A percentile compares a stretch with the other conserved stretches of the same genome.
These are phyloP conservation scores for Salpingus planirostris DNA, from an alignment of 2,888 invertebrate genomes.

Conservation along the genomic window DNA sequence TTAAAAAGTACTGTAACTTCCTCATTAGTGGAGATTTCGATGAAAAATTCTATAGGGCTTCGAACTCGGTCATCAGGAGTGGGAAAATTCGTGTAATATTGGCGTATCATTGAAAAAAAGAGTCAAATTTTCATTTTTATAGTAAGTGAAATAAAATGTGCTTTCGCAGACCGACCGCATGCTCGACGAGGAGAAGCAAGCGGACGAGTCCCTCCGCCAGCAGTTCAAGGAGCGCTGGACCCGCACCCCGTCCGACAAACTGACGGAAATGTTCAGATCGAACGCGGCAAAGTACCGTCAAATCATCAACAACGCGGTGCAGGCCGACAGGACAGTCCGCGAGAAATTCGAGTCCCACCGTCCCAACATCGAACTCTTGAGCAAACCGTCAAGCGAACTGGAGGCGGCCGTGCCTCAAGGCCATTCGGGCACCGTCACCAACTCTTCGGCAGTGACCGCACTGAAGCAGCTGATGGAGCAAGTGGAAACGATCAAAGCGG, in stretches of 20 bases:
- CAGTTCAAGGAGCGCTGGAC: constrained; percentile 94
- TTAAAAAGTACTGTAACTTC: too few relatives aligned
- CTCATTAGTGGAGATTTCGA: too few relatives aligned
- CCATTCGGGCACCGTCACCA: constrained; percentile 44
- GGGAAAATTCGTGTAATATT: too few relatives aligned
- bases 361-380: constrained; percentile 72
- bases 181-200: constrained; percentile 84
- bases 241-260: constrained; percentile 74
- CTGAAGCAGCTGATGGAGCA: constrained; percentile 71
- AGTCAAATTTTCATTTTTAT: too few relatives aligned
- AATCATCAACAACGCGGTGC: constrained; percentile 85
- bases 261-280: constrained; percentile 81
- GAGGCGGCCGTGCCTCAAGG: constrained; percentile 62
- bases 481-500: constrained; percentile 79
- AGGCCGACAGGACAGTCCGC: constrained; percentile 72
- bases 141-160: too few relatives aligned
- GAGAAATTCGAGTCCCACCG: constrained; percentile 76
- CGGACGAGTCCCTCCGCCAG: constrained; percentile 75
- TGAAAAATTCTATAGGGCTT: too few relatives aligned
- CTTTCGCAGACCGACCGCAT: constrained; percentile 57
- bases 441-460: constrained; percentile 53
- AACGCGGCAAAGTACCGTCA: constrained; percentile 89
- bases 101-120: too few relatives aligned
- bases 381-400: constrained; percentile 62
- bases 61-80: too few relatives aligned